These are phyloP conservation scores for Platycnemis pennipes DNA, from an alignment of 2,888 invertebrate genomes.

Conservation along the genomic window DNA sequence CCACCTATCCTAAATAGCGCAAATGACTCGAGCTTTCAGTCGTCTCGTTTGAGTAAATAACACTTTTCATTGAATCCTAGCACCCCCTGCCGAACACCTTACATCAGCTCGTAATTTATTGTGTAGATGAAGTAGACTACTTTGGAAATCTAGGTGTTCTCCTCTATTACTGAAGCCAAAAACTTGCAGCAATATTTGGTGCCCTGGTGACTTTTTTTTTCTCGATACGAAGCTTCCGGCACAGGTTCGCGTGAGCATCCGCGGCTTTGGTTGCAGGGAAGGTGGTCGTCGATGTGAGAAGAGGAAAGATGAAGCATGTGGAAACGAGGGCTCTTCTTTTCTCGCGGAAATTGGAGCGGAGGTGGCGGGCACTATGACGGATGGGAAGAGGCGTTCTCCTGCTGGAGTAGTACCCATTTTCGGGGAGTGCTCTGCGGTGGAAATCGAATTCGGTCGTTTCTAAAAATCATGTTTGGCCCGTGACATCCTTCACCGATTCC, in stretches of 20 bases:
- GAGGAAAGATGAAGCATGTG: not conserved
- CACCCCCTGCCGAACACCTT: too few relatives aligned
- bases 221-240: not conserved
- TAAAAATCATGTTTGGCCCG: not conserved
- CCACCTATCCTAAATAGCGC: too few relatives aligned
- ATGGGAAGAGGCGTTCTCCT: not conserved
- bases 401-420: not conserved
- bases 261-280: not conserved
- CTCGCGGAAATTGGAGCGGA: not conserved
- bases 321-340: not conserved
- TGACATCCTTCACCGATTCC: not conserved
- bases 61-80: too few relatives aligned
- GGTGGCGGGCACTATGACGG: not conserved
- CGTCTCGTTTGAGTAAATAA: too few relatives aligned
- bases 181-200: too few relatives aligned
- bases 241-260: not conserved
- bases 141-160: too few relatives aligned
- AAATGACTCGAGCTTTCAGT: too few relatives aligned
- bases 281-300: not conserved
- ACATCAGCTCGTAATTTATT: too few relatives aligned
- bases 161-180: too few relatives aligned
- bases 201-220: not conserved
- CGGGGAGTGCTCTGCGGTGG: not conserved
- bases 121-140: too few relatives aligned
- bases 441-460: conserved; percentile 16